phyloP scores from a whole-genome alignment of 2,797 vertebrate genomes.

The Martes flavigula region DNA sequence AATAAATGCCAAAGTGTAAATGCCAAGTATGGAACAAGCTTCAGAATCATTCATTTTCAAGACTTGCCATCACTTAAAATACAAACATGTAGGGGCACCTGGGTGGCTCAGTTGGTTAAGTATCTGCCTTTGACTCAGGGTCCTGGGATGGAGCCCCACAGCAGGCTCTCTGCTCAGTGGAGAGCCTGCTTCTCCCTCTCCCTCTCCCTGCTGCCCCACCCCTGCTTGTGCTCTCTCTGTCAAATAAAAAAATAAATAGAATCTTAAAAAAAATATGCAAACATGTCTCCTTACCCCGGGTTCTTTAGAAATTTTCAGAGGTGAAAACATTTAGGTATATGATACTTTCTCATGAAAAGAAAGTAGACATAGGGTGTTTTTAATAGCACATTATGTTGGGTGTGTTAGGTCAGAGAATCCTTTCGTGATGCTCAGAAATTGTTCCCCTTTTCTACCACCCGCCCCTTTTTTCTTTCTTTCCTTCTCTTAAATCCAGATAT shows the following conservation, averaged over 20 bases:
- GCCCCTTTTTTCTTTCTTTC: background rate
- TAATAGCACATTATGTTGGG: background rate
- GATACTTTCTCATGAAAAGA: conserved; percentile 32
- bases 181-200: no score
- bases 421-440: background rate
- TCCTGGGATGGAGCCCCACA: no score
- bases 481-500: background rate
- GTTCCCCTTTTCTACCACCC: background rate
- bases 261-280: background rate
- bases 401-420: background rate
- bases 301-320: background rate
- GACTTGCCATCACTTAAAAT: background rate
- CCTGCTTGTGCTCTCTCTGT: no score
- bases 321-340: background rate
- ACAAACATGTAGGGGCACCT: background rate
- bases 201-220: no score
- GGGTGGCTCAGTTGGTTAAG: no score
- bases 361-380: background rate
- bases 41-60: background rate
- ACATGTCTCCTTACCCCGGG: background rate
- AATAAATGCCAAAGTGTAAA: background rate
- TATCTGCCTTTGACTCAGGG: no score
- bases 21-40: background rate
- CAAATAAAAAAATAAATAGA: no score
- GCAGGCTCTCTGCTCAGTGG: no score